phyloP scores from a whole-genome alignment of 1,140 invertebrate genomes.

The Drosophila persimilis region DNA sequence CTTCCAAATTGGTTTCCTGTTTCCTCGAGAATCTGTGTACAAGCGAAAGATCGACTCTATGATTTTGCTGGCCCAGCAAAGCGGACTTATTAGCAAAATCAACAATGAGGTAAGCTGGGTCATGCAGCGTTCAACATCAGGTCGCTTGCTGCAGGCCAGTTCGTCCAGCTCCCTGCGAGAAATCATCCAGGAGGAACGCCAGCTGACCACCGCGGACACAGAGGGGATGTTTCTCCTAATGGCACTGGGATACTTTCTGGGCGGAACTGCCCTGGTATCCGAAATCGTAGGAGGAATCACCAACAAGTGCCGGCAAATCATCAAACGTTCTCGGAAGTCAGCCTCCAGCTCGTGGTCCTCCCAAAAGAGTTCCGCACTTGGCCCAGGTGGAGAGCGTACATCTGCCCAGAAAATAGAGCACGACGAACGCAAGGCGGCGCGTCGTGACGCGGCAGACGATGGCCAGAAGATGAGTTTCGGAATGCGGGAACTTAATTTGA shows the following conservation, averaged over 20 bases:
- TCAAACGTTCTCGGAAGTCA: conserved; percentile 64
- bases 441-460: conserved; percentile 55
- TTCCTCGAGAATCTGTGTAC: conserved; percentile 86
- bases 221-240: conserved; percentile 91
- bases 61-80: conserved; percentile 86
- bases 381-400: conserved; percentile 18
- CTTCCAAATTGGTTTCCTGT: conserved; percentile 86
- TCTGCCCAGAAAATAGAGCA: conserved; percentile 48
- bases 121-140: conserved; percentile 85
- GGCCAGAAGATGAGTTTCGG: conserved; percentile 61
- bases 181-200: conserved; percentile 86
- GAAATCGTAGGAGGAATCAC: conserved; percentile 87
- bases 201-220: conserved; percentile 88
- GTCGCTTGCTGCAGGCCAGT: conserved; percentile 85
- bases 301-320: conserved; percentile 84
- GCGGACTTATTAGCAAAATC: conserved; percentile 87
- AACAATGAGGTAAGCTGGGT: conserved; percentile 88
- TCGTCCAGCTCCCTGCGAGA: conserved; percentile 61
- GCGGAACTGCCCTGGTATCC: conserved; percentile 84
- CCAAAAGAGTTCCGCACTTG: conserved; percentile 35
- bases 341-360: conserved; percentile 70
- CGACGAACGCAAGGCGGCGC: conserved; percentile 47
- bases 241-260: conserved; percentile 86
- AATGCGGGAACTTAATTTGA: conserved; percentile 71
- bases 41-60: conserved; percentile 85